Evolutionary conservation across 2,113 vertebrate species (phyloP).

Genomic region (Pseudorectes ferrugineus): DNA sequence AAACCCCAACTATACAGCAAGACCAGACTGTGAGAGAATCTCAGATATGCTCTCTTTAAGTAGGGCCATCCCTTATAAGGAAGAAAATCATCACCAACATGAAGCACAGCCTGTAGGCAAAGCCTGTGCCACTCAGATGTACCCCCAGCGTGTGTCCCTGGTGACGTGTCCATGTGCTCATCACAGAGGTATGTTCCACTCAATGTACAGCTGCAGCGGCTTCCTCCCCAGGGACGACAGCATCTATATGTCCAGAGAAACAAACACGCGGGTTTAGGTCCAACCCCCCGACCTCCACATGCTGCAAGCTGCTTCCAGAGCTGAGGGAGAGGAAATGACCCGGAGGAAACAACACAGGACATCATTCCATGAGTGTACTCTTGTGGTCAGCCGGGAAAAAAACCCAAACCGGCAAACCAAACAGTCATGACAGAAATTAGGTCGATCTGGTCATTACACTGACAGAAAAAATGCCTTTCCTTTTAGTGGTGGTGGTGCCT

Average conservation of each 20-base stretch:
- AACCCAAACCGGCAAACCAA: background rate
- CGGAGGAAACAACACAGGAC: background rate
- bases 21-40: background rate
- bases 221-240: background rate
- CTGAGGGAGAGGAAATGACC: constrained; percentile 30
- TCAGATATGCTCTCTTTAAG: background rate
- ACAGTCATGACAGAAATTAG: background rate
- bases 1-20: background rate
- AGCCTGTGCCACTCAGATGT: background rate
- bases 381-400: constrained; percentile 13
- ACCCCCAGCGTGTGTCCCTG: background rate
- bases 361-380: background rate
- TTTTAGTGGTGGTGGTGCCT: background rate
- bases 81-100: background rate
- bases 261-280: background rate
- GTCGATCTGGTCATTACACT: background rate
- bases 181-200: background rate
- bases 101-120: background rate
- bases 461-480: constrained; percentile 19
- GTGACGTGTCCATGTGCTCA: background rate
- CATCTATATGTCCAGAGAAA: background rate
- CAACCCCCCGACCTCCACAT: background rate
- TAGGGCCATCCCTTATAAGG: constrained; percentile 20
- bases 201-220: background rate
- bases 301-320: background rate